Base-by-base conservation (phyloP, 2,888 invertebrate species). In the Athetis lepigone region DNA sequence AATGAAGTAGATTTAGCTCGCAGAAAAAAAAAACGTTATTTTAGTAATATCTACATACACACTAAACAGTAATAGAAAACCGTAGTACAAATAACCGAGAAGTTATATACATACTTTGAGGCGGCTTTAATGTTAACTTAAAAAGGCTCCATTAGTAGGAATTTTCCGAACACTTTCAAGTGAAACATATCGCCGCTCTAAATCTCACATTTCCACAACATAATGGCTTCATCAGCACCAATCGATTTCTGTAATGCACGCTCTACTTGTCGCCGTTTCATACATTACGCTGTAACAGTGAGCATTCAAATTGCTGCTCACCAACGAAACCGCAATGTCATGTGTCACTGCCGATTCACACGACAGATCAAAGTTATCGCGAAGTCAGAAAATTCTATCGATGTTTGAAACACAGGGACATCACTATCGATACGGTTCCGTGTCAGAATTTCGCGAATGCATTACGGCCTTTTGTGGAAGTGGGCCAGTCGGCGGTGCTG, bases 381-480 rank as follows among this genome's bases (percentile, higher is more conserved):
- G 59, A 64, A 55, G 64, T 54, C 61, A 54, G 68, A 68, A 79
- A 75, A 77, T 75, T 74, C 59, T 78, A 81, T 85, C 81, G 83
- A 85, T 81, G 67, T 74, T 70, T 68, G 70, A 60, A 75, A 66
- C 61, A 74, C 63, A 65, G 60, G 66, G 71, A 47, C 80, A 72
- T 80, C 82, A 83, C 81, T 85, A 86, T 69, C 65, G 75, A 77
- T 80, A 77, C 54, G 54, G 77, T 74, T 71, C 78, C 70, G 79
- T 77, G 79, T 79, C 82, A 79, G 81, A 86, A 85, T 85, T 86
- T 83, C 70, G 82, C 81, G 82, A 86, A 88, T 85, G 86, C 87
- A 86, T 87, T 85, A 84, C 79, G 70, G 81, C 80, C 82, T 85
- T 84, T 83, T 83, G 82, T 83, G 80, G 81, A 84, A 86, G 75